Percentiles rank a stretch among this genome's conserved stretches.
These are phyloP conservation scores for Gila orcuttii DNA, from an alignment of 2,113 vertebrate species.

Conservation along the genomic window DNA sequence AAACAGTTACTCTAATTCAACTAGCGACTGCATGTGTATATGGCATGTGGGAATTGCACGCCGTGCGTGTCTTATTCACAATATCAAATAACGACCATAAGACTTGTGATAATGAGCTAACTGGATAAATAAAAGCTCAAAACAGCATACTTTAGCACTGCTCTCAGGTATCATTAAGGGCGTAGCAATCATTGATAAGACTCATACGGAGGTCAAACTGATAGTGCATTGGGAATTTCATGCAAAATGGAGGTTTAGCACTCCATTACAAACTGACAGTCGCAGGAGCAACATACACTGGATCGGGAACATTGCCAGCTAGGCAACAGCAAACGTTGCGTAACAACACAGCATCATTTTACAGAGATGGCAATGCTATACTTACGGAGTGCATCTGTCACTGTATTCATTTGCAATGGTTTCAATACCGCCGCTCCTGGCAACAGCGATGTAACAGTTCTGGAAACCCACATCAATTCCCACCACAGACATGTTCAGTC, in stretches of 20 bases:
- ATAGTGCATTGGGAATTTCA: neutral
- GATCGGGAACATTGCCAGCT: neutral
- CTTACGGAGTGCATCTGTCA: slow-evolving; percentile 96
- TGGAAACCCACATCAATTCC: slow-evolving; percentile 94
- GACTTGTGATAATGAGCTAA: neutral
- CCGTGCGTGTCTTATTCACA: neutral
- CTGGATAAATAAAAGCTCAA: neutral
- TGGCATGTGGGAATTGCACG: neutral
- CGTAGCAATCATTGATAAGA: neutral
- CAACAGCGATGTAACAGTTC: slow-evolving; percentile 92
- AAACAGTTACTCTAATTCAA: neutral
- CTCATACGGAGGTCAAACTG: neutral
- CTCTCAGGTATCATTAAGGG: neutral
- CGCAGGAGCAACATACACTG: neutral
- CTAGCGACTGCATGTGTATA: neutral
- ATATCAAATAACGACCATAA: neutral
- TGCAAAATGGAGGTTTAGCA: neutral
- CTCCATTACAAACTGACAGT: neutral
- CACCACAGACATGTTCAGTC: slow-evolving; percentile 88
- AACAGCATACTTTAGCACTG: neutral
- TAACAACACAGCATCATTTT: slow-evolving; percentile 62
- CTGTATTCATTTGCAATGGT: slow-evolving; percentile 96
- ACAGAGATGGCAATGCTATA: slow-evolving; percentile 63
- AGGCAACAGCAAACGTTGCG: slow-evolving; percentile 62
- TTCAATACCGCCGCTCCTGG: slow-evolving; percentile 92